A percentile compares a stretch with the other conserved stretches of the same genome.
These are phyloP conservation scores for Neosalanx taihuensis DNA, from an alignment of 2,797 vertebrate genomes.

Conservation along the genomic window DNA sequence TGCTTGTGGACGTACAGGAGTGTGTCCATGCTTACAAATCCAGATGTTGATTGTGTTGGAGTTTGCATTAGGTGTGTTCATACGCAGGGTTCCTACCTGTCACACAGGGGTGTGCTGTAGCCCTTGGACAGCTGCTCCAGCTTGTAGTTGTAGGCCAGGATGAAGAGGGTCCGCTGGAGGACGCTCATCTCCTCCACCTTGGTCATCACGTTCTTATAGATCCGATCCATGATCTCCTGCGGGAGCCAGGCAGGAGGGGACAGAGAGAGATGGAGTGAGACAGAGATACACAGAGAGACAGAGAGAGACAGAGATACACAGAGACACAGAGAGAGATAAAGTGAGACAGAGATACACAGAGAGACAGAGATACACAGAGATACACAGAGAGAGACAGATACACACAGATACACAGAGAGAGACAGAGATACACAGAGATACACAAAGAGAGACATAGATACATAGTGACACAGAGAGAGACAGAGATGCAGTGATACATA, in stretches of 20 bases:
- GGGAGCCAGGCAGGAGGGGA: constrained; percentile 1
- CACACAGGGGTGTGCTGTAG: constrained; percentile 83
- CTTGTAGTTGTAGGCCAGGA: constrained; percentile 94
- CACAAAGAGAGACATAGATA: not conserved
- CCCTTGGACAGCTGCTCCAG: constrained; percentile 91
- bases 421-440: no score
- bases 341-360: not conserved
- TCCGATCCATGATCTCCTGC: constrained; percentile 98
- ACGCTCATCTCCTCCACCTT: constrained; percentile 90
- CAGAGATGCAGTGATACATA: not conserved
- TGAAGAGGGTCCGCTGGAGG: constrained; percentile 86
- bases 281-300: not conserved
- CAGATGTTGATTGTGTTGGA: no score
- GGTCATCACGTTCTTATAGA: constrained; percentile 95
- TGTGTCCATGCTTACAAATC: no score
- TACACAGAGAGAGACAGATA: constrained; percentile 4
- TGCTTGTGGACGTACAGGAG: not conserved
- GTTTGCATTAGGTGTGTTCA: no score
- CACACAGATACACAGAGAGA: not conserved
- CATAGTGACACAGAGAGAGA: not conserved
- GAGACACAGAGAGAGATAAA: not conserved
- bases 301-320: not conserved
- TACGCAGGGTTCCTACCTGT: constrained; percentile 69
- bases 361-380: not conserved
- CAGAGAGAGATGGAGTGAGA: not conserved